Evolutionary conservation across 2,113 vertebrate genomes (phyloP).

Genomic region (Etia nguti): DNA sequence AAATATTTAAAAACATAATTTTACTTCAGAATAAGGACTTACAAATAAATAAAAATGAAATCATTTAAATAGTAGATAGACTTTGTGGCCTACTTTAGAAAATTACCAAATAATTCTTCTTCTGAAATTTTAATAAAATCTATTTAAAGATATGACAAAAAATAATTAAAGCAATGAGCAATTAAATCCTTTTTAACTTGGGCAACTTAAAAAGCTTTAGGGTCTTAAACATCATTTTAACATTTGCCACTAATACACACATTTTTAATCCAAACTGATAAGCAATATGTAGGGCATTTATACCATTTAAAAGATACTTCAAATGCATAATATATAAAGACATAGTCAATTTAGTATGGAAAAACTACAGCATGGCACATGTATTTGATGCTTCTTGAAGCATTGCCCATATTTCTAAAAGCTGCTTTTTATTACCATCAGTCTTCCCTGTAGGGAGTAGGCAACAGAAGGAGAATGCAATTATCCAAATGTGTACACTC

Average conservation of each 20-base stretch:
- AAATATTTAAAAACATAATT: fast-evolving
- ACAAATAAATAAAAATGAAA: neutral
- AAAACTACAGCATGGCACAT: neutral
- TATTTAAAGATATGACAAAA: neutral
- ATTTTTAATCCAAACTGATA: neutral
- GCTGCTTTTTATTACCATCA: constrained; percentile 23
- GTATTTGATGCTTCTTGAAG: constrained; percentile 14
- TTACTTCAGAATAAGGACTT: neutral
- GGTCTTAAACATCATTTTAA: neutral
- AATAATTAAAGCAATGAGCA: neutral
- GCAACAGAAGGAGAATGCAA: constrained; percentile 29
- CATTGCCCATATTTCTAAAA: constrained; percentile 5
- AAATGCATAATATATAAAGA: neutral
- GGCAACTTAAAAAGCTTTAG: neutral
- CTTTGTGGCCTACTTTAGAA: neutral
- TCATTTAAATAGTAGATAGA: neutral
- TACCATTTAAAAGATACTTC: neutral
- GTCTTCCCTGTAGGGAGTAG: constrained; percentile 17
- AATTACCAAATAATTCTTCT: neutral
- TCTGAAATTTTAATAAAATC: neutral
- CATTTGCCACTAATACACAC: neutral
- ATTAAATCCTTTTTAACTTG: neutral
- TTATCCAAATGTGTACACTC: constrained; percentile 40
- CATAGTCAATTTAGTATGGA: neutral
- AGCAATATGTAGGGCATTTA: neutral